A percentile compares a stretch with the other conserved stretches of the same genome.
phyloP scores from a whole-genome alignment of 2,888 invertebrate species.

The Gymnocheta viridis region DNA sequence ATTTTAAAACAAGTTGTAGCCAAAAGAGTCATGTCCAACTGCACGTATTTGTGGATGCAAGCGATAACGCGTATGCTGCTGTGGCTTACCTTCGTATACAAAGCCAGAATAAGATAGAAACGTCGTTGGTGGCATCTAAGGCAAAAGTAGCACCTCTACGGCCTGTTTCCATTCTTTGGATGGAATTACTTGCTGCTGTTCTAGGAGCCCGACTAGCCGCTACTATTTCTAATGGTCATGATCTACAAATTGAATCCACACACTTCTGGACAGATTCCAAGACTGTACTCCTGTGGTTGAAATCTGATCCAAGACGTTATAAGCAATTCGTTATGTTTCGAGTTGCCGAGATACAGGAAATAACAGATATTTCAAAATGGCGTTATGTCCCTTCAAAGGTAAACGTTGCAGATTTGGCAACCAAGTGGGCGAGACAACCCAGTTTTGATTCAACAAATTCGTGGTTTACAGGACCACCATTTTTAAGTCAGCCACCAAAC shows the following conservation, averaged over 20 bases:
- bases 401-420: background rate
- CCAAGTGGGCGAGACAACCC: background rate
- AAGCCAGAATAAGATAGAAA: slow-evolving; percentile 23
- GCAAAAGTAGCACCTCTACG: slow-evolving; percentile 71
- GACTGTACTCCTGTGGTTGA: slow-evolving; percentile 72
- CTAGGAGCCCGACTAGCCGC: slow-evolving; percentile 67
- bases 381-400: background rate
- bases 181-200: slow-evolving; percentile 71
- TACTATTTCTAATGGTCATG: background rate
- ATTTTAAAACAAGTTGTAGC: slow-evolving; percentile 11
- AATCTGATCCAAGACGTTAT: slow-evolving; percentile 67
- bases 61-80: slow-evolving; percentile 70
- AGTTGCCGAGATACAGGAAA: slow-evolving; percentile 47
- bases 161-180: slow-evolving; percentile 69
- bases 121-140: slow-evolving; percentile 68
- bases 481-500: background rate
- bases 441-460: background rate
- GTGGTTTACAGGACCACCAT: slow-evolving; percentile 3
- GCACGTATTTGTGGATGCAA: slow-evolving; percentile 60
- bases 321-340: slow-evolving; percentile 69
- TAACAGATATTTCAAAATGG: background rate
- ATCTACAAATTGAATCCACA: background rate
- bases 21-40: slow-evolving; percentile 4
- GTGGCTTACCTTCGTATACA: slow-evolving; percentile 55
- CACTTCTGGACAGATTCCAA: slow-evolving; percentile 73